Evolutionary conservation across 2,888 invertebrate genomes (phyloP), one percentile per base, ranked within the genome.

Genomic region (Thera obeliscata): DNA sequence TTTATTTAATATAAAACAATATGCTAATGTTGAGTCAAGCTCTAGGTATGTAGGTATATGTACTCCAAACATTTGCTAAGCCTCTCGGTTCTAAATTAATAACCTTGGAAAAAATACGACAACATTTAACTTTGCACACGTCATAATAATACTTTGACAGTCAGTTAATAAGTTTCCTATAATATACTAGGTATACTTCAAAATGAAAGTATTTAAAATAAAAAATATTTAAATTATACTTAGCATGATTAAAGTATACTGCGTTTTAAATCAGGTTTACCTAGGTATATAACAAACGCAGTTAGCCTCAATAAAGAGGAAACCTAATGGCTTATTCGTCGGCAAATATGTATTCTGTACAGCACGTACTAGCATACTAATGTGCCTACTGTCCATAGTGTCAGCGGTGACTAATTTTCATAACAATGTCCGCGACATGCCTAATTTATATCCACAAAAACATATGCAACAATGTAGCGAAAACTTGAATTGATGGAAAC

Each of bases 401-500:
- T 46, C 55, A 57, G 66, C 61, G 64, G 49, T 74, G 74, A 74
- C 71, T 70, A 73, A 74, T 71, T 63, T 61, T 69, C 54, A 64
- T 67, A 62, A 71, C 70, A 73, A 66, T 70, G 67, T 60, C 56
- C 43, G 63, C 38, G 49, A 66, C 49, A 41, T 65, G 36, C 61
- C 64, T 61, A 67, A 70, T 71, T 65, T 60, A 38, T 69, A 63
- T 69, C 36, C n/a, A 36, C 56, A 56, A 57, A 41, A 66, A 66
- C 66, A 69, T 60, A 33, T 50, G 56, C 54, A 12, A 50, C 49
- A 38, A 62, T 41, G 33, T 36, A 43, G n/a, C 56, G 8, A 12
- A 33, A 52, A 52, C 2, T 43, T 5, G 22, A 22, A 22, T 22
- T 43, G 7, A 7, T 8, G 7, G 43, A 43, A 43, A 43, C 22